phyloP scores from a whole-genome alignment of 2,888 invertebrate species.

The Tupiocoris notatus region DNA sequence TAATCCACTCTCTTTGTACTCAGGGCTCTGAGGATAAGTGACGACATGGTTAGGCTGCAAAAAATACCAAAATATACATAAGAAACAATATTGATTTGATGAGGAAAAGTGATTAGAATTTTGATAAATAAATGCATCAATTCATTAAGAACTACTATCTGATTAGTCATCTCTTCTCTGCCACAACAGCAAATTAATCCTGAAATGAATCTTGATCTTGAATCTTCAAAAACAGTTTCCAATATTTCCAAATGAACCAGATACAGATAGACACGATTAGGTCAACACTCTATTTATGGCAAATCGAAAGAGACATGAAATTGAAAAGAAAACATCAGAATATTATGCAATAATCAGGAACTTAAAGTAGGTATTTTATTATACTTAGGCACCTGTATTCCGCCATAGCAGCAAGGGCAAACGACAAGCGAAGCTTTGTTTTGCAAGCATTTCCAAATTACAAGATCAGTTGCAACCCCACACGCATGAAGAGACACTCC shows the following conservation, averaged over 20 bases:
- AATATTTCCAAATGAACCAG: no score
- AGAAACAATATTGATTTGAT: not conserved
- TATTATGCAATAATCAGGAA: no score
- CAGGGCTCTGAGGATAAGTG: constrained; percentile 76
- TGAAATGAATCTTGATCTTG: no score
- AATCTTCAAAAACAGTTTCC: no score
- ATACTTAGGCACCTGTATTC: constrained; percentile 60
- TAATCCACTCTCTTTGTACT: constrained; percentile 50
- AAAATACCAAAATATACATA: not conserved
- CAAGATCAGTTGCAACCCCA: constrained; percentile 91
- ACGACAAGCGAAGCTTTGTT: constrained; percentile 78
- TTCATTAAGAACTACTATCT: not conserved
- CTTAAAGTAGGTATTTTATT: no score
- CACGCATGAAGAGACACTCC: constrained; percentile 91
- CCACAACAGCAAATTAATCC: constrained; percentile 97
- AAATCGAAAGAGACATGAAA: no score
- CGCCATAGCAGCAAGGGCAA: constrained; percentile 94
- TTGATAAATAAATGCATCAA: not conserved
- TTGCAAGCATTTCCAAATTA: constrained; percentile 76
- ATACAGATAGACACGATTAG: no score
- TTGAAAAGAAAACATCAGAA: no score
- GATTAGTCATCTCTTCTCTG: constrained; percentile 61
- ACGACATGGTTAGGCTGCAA: constrained; percentile 76
- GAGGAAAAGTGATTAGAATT: no score
- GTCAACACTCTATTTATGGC: no score